A percentile compares a stretch with the other conserved stretches of the same genome.
phyloP scores from a whole-genome alignment of 2,797 vertebrate genomes.

The Numenius phaeopus region DNA sequence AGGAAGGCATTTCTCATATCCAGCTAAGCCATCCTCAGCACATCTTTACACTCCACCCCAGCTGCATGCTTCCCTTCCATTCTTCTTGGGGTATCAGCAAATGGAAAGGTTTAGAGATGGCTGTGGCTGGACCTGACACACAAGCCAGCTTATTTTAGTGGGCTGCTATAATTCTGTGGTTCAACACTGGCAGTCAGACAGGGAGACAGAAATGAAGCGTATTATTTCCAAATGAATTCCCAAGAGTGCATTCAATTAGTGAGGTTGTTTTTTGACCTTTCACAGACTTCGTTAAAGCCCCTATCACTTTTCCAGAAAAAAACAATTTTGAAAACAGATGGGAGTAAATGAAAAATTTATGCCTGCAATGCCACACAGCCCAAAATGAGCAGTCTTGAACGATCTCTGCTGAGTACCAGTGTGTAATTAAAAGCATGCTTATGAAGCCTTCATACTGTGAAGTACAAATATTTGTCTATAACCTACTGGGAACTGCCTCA shows the following conservation, averaged over 20 bases:
- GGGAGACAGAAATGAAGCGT: background rate
- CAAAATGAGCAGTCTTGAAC: background rate
- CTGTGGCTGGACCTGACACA: background rate
- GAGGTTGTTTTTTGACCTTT: conserved; percentile 44
- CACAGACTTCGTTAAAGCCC: background rate
- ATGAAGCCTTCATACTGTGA: background rate
- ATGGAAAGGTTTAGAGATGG: background rate
- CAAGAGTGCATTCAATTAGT: conserved; percentile 15
- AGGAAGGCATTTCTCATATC: background rate
- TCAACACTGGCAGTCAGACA: conserved; percentile 32
- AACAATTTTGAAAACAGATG: conserved; percentile 11
- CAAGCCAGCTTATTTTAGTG: conserved; percentile 2
- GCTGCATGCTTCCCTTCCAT: background rate
- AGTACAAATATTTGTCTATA: conserved; percentile 13
- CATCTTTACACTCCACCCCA: background rate
- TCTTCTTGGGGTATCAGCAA: background rate
- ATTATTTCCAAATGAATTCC: conserved; percentile 33
- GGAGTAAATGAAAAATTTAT: background rate
- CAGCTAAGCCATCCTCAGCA: background rate
- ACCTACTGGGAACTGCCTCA: background rate
- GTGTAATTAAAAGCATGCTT: conserved; percentile 11
- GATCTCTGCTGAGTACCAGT: background rate
- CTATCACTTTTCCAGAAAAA: conserved; percentile 35
- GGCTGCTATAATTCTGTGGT: conserved; percentile 29
- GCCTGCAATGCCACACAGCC: background rate